phyloP scores from a whole-genome alignment of 92 coral and sea anemone species.

The Siderastrea radians region DNA sequence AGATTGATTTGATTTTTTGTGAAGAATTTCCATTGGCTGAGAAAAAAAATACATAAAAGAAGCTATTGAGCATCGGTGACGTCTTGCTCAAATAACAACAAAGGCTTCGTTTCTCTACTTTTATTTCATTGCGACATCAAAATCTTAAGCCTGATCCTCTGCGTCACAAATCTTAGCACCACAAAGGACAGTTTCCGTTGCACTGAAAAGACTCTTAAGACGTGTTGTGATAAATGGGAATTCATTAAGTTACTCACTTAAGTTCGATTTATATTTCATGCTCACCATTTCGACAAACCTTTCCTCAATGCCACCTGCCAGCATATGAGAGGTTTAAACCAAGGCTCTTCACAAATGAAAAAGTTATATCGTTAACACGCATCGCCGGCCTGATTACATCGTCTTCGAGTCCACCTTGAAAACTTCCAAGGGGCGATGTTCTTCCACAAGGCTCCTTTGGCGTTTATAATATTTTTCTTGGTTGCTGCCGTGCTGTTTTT shows the following conservation, averaged over 20 bases:
- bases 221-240: neutral
- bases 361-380: neutral
- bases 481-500: constrained; percentile 40
- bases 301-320: constrained; percentile 7
- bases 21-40: constrained; percentile 1
- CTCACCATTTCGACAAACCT: neutral
- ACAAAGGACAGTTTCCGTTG: neutral
- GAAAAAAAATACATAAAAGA: neutral
- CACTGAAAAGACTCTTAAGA: neutral
- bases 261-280: neutral
- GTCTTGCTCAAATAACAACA: neutral
- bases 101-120: neutral
- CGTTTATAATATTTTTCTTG: constrained; percentile 43
- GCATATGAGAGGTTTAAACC: neutral
- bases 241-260: neutral
- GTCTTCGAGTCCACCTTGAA: neutral
- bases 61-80: neutral
- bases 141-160: neutral
- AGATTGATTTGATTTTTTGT: neutral
- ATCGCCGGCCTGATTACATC: no score
- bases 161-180: constrained; percentile 14
- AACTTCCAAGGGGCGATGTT: constrained; percentile 18
- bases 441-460: constrained; percentile 45
- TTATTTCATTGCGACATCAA: neutral
- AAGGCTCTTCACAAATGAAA: neutral